These are phyloP conservation scores for Chelonoidis abingdonii DNA, from an alignment of 2,113 vertebrate species.

Conservation along the genomic window DNA sequence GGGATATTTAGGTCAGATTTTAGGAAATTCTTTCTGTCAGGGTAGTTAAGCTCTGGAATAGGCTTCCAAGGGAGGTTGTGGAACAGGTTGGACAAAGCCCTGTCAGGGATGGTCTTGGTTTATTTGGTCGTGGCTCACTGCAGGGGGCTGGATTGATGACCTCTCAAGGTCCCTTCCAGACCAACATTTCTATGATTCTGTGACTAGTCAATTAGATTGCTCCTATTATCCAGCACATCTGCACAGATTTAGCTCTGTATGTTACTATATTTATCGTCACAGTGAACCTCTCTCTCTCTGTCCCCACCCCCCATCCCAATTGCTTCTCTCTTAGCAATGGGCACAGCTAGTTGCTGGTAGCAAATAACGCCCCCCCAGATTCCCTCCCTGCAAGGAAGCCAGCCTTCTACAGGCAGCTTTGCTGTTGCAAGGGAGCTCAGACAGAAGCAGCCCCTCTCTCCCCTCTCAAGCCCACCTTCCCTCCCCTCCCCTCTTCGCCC, in stretches of 20 bases:
- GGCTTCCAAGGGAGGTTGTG: neutral
- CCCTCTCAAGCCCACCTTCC: neutral
- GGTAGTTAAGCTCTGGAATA: neutral
- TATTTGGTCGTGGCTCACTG: neutral
- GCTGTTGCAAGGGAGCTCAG: neutral
- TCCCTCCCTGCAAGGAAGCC: neutral
- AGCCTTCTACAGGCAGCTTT: neutral
- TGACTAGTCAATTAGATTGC: neutral
- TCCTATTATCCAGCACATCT: neutral
- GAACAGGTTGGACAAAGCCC: neutral
- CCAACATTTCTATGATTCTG: neutral
- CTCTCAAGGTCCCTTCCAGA: neutral
- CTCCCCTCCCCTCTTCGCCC: neutral
- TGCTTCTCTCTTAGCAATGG: neutral
- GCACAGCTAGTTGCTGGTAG: neutral
- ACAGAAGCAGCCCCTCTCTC: fast-evolving
- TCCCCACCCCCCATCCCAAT: neutral
- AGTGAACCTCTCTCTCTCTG: neutral
- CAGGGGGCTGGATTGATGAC: neutral
- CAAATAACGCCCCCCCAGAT: neutral
- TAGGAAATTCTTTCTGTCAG: neutral
- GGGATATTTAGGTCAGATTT: neutral
- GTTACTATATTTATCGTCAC: neutral
- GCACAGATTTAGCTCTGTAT: fast-evolving
- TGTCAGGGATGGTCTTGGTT: neutral